Percentiles rank a stretch among this genome's conserved stretches.
These are phyloP conservation scores for Nesidiocoris tenuis DNA, from an alignment of 2,888 invertebrate genomes.

Conservation along the genomic window DNA sequence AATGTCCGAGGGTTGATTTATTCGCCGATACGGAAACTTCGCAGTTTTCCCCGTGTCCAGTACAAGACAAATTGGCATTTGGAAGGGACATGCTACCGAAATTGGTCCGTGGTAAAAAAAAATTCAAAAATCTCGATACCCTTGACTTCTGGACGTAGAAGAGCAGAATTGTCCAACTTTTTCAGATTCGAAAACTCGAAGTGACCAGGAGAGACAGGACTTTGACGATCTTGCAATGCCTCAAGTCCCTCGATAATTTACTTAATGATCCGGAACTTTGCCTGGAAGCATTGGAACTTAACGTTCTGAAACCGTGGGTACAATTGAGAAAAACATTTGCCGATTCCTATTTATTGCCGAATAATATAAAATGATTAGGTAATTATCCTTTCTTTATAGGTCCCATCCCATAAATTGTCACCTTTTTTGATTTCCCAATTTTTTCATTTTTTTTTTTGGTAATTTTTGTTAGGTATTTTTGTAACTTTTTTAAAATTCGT, in stretches of 20 bases:
- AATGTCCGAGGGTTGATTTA: neutral
- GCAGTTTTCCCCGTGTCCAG: slow-evolving; percentile 33
- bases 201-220: neutral
- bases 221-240: neutral
- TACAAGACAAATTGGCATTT: slow-evolving; percentile 27
- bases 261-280: slow-evolving; percentile 17
- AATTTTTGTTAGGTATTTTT: too few species aligned
- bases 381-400: too few species aligned
- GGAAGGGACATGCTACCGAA: slow-evolving; percentile 12
- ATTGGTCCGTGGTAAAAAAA: slow-evolving; percentile 7
- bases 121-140: too few species aligned
- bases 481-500: too few species aligned
- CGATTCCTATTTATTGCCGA: too few species aligned
- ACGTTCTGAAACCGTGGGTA: slow-evolving; percentile 34
- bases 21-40: slow-evolving; percentile 30
- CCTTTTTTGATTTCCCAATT: too few species aligned
- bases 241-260: slow-evolving; percentile 21
- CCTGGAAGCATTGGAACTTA: neutral
- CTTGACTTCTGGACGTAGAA: too few species aligned
- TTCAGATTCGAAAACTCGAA: slow-evolving; percentile 15
- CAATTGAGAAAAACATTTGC: too few species aligned
- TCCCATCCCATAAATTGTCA: too few species aligned
- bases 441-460: too few species aligned
- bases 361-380: too few species aligned
- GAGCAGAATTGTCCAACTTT: too few species aligned